phyloP scores from a whole-genome alignment of 37 sponge, comb jelly and placozoan species.

The Cladorhizidae sp. region DNA sequence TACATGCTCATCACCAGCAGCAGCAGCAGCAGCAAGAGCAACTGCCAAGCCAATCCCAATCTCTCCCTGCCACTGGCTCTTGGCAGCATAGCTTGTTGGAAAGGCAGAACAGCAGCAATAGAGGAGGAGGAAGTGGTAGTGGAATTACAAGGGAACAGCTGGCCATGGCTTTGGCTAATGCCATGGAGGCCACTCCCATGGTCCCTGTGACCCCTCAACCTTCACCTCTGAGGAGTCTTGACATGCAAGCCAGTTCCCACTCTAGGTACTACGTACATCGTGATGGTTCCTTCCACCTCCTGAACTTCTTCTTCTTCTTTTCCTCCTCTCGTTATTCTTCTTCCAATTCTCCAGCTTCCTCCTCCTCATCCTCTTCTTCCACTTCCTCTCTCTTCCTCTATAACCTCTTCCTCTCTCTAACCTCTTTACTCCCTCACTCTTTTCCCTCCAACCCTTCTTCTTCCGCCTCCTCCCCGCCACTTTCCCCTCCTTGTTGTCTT shows the following conservation, averaged over 20 bases:
- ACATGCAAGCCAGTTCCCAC: neutral
- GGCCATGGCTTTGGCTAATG: conserved; percentile 23
- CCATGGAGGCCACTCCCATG: conserved; percentile 14
- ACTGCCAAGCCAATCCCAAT: neutral
- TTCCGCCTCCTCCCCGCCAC: no score
- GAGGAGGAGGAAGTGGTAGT: neutral
- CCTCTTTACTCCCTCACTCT: no score
- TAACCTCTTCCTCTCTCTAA: no score
- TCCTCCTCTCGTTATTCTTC: no score
- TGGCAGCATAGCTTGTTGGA: neutral
- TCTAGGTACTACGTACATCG: no score
- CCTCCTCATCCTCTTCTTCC: no score
- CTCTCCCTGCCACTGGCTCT: neutral
- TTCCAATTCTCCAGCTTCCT: no score
- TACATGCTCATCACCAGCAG: conserved; percentile 60
- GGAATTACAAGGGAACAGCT: conserved; percentile 13
- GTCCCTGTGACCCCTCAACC: neutral
- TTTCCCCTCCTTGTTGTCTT: no score
- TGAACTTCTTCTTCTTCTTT: no score
- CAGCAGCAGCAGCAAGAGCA: conserved; percentile 12
- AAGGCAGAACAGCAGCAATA: neutral
- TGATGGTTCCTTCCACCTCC: no score
- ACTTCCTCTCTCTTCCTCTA: no score
- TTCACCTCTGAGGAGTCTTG: conserved; percentile 20
- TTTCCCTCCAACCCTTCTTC: no score